Evolutionary conservation across 2,888 invertebrate species (phyloP).

Genomic region (Steinernema hermaphroditum): DNA sequence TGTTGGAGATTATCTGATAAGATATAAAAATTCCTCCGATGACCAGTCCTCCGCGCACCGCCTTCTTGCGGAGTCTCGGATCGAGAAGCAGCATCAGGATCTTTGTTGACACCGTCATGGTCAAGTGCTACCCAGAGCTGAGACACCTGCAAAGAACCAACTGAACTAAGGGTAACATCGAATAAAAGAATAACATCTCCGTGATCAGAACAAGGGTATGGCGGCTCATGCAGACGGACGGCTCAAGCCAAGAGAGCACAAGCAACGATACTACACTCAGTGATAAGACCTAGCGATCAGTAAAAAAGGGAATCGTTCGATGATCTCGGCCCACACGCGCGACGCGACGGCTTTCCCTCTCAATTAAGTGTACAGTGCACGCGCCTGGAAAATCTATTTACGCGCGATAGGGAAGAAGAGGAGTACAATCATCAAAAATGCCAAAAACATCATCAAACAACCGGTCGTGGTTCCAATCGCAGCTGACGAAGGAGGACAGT

Average conservation of each 20-base stretch:
- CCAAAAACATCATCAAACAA: not conserved
- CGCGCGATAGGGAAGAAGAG: too few relatives aligned
- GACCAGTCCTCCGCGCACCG: constrained; percentile 20
- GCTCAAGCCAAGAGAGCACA: not conserved
- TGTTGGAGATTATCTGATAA: constrained; percentile 7
- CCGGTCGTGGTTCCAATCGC: not conserved
- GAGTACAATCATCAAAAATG: not conserved
- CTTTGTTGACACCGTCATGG: constrained; percentile 20
- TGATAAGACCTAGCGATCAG: not conserved
- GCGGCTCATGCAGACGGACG: not conserved
- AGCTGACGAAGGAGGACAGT: too few relatives aligned
- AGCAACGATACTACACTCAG: constrained; percentile 4
- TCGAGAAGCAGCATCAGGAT: constrained; percentile 22
- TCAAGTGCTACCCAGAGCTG: not conserved
- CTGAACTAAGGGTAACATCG: not conserved
- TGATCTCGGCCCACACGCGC: constrained; percentile 8
- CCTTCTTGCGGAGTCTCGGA: constrained; percentile 10
- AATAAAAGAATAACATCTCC: not conserved
- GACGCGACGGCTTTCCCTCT: too few relatives aligned
- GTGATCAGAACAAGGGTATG: not conserved
- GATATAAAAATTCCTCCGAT: constrained; percentile 8
- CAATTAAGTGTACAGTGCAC: too few relatives aligned
- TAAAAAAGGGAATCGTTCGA: not conserved
- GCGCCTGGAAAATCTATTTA: too few relatives aligned
- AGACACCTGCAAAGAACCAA: not conserved